Evolutionary conservation across 2,113 vertebrate species (phyloP).

Genomic region (Pholis gunnellus): DNA sequence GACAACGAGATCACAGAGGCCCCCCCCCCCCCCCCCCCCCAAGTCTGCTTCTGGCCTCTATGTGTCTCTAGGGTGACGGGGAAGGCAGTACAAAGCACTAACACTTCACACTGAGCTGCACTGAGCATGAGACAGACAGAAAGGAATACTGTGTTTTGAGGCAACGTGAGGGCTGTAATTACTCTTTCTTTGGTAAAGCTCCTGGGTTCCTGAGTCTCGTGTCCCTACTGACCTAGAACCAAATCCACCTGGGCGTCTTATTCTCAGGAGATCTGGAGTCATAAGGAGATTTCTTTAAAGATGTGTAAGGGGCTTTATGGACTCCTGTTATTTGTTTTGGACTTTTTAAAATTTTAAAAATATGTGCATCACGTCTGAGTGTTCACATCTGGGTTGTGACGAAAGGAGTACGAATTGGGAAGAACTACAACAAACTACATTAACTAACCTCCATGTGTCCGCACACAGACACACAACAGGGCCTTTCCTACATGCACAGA

Average conservation of each 20-base stretch:
- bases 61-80: constrained; percentile 60
- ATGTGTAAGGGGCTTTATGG: neutral
- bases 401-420: neutral
- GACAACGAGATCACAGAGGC: constrained; percentile 39
- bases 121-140: constrained; percentile 43
- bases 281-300: neutral
- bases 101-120: constrained; percentile 47
- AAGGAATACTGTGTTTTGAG: constrained; percentile 38
- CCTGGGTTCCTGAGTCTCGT: neutral
- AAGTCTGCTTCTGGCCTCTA: constrained; percentile 49
- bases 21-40: constrained; percentile 2
- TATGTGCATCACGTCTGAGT: neutral
- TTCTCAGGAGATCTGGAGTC: neutral
- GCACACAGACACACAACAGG: neutral
- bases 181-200: constrained; percentile 44
- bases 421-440: neutral
- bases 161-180: constrained; percentile 25
- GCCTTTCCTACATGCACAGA: neutral
- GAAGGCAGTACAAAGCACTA: constrained; percentile 36
- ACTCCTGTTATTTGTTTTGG: neutral
- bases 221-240: neutral
- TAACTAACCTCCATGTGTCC: neutral
- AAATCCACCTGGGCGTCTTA: neutral
- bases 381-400: neutral
- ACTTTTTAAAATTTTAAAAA: neutral